phyloP scores from a whole-genome alignment of 1,140 invertebrate species.

The Stenopsyche tienmushanensis region DNA sequence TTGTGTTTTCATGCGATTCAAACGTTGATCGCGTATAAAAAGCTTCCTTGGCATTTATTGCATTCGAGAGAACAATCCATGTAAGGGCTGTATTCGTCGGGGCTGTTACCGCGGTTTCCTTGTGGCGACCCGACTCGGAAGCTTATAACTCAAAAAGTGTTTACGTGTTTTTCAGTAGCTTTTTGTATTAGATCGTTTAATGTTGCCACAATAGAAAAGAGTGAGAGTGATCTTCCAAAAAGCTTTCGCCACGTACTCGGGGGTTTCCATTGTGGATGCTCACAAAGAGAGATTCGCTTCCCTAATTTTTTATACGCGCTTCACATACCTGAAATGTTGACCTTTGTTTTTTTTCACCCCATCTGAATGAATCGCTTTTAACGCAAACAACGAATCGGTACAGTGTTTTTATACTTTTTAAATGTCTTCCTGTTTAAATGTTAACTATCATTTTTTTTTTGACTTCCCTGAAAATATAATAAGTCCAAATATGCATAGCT shows the following conservation, averaged over 20 bases:
- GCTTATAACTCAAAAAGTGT: conserved; percentile 32
- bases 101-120: too few relatives aligned
- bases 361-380: not conserved
- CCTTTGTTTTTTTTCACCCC: not conserved
- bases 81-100: too few relatives aligned
- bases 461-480: too few relatives aligned
- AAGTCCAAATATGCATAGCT: too few relatives aligned
- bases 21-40: too few relatives aligned
- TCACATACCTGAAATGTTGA: not conserved
- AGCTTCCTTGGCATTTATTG: too few relatives aligned
- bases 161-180: conserved; percentile 36
- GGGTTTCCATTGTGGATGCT: conserved; percentile 27
- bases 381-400: not conserved
- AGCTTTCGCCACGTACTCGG: conserved; percentile 34
- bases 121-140: too few relatives aligned
- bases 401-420: too few relatives aligned
- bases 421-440: too few relatives aligned
- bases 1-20: too few relatives aligned
- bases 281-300: conserved; percentile 36
- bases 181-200: conserved; percentile 41
- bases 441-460: too few relatives aligned
- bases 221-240: conserved; percentile 39
- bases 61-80: too few relatives aligned
- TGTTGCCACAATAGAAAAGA: conserved; percentile 36
- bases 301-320: conserved; percentile 21